Percentiles rank a stretch among this genome's conserved stretches.
phyloP scores from a whole-genome alignment of 1,140 invertebrate genomes.

The Paraescarpia echinospica region DNA sequence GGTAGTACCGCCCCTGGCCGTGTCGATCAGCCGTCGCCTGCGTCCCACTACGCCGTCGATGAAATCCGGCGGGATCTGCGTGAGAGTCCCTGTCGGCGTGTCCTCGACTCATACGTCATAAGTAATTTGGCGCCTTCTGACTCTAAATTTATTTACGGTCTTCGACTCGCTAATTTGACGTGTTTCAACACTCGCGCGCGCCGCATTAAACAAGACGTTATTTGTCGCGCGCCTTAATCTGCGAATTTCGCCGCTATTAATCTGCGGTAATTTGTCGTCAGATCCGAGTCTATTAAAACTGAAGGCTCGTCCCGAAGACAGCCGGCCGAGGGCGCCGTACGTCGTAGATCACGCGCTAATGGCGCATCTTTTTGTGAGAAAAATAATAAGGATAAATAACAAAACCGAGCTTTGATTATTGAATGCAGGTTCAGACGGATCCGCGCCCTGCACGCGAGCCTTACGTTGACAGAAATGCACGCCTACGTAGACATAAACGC shows the following conservation, averaged over 20 bases:
- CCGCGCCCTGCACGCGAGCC: background rate
- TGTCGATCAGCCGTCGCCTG: background rate
- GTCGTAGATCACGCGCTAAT: background rate
- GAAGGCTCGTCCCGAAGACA: background rate
- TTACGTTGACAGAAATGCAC: too few species aligned
- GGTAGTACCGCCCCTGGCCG: background rate
- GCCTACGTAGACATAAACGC: too few species aligned
- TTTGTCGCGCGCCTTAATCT: background rate
- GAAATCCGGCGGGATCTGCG: background rate
- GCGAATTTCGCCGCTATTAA: background rate
- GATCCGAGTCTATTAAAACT: background rate
- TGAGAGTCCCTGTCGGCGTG: background rate
- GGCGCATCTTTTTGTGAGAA: background rate
- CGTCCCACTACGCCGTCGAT: background rate
- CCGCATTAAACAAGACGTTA: background rate
- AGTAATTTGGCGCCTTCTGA: conserved; percentile 4
- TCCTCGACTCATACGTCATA: background rate
- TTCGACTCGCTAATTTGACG: background rate
- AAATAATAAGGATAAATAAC: background rate
- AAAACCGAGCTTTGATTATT: background rate
- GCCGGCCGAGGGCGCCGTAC: background rate
- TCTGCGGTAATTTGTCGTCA: background rate
- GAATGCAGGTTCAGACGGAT: background rate
- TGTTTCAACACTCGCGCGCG: background rate
- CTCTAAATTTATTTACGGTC: background rate